Evolutionary conservation across 2,888 invertebrate species (phyloP).

Genomic region (Thera obeliscata): DNA sequence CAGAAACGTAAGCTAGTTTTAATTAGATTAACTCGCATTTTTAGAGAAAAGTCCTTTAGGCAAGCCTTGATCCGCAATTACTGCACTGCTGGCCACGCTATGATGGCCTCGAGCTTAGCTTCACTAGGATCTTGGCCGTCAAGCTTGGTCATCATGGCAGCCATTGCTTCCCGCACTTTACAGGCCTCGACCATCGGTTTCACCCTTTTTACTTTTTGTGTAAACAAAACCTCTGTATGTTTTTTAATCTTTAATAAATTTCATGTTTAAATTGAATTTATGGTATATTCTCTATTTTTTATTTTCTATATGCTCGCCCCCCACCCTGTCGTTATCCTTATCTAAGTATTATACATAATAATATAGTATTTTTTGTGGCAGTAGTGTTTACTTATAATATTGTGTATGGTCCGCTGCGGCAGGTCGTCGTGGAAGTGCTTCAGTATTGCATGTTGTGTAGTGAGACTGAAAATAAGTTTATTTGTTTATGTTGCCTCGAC

Average conservation of each 20-base stretch:
- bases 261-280: constrained; percentile 84
- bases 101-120: too few species aligned
- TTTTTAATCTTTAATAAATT: constrained; percentile 84
- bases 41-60: too few species aligned
- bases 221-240: constrained; percentile 82
- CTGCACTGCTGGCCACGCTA: too few species aligned
- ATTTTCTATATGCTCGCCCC: constrained; percentile 75
- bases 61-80: too few species aligned
- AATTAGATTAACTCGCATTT: too few species aligned
- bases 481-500: constrained; percentile 77
- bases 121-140: too few species aligned
- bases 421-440: constrained; percentile 74
- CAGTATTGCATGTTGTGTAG: constrained; percentile 79
- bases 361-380: constrained; percentile 80
- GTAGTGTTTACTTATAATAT: constrained; percentile 76
- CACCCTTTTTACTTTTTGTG: constrained; percentile 76
- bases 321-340: constrained; percentile 72
- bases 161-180: too few species aligned
- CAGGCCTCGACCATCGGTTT: too few species aligned
- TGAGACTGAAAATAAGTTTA: constrained; percentile 72
- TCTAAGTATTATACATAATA: constrained; percentile 70
- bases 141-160: too few species aligned
- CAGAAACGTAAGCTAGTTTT: too few species aligned
- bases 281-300: constrained; percentile 82
- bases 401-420: constrained; percentile 65